Percentiles rank a stretch among this genome's conserved stretches.
phyloP scores from a whole-genome alignment of 2,888 invertebrate genomes.

The Anthrax anthrax region DNA sequence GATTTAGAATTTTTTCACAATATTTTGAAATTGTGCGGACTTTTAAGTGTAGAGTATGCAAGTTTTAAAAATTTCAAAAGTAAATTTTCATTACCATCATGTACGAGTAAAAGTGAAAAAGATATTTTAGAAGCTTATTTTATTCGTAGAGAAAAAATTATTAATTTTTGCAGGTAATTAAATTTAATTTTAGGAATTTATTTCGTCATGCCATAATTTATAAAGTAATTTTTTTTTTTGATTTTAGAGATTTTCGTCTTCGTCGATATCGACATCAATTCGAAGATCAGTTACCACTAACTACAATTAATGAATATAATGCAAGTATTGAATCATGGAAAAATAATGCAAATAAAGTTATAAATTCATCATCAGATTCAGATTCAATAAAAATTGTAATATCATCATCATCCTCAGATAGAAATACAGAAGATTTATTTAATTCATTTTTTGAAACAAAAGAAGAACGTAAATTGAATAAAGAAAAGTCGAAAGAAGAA shows the following conservation, averaged over 20 bases:
- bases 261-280: conserved; percentile 31
- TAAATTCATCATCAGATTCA: conserved; percentile 13
- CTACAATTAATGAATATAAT: conserved; percentile 20
- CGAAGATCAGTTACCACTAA: conserved; percentile 25
- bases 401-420: conserved; percentile 17
- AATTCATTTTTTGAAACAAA: conserved; percentile 7
- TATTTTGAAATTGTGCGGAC: conserved; percentile 25
- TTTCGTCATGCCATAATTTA: background rate
- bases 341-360: conserved; percentile 13
- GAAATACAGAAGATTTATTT: conserved; percentile 23
- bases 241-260: conserved; percentile 26
- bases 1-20: conserved; percentile 27
- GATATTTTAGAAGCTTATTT: conserved; percentile 30
- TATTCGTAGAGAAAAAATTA: conserved; percentile 27
- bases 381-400: conserved; percentile 13
- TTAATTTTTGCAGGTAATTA: conserved; percentile 28
- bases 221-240: background rate
- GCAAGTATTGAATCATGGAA: conserved; percentile 23
- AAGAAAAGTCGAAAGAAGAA: background rate
- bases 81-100: conserved; percentile 23
- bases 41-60: conserved; percentile 21
- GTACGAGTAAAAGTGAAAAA: conserved; percentile 18
- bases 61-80: conserved; percentile 22
- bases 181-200: background rate
- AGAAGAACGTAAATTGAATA: conserved; percentile 6